Base-by-base conservation (phyloP, 2,797 vertebrate genomes). In the Oryzias dopingdopingensis region DNA sequence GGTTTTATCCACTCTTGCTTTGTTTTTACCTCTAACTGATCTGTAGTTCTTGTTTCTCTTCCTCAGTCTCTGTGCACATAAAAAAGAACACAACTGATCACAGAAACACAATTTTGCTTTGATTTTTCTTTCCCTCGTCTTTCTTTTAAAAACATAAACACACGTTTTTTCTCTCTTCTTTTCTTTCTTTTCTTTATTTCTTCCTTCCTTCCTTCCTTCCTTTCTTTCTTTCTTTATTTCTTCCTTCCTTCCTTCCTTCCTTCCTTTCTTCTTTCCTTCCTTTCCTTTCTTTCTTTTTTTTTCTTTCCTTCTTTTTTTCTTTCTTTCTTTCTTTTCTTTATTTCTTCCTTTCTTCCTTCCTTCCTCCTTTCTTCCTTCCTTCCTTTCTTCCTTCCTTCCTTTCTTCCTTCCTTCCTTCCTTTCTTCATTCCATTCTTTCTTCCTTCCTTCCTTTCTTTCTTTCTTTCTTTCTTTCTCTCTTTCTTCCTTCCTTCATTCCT, bases 1-100 rank as follows among this genome's bases (percentile, higher is more conserved):
- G 32, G 51, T 69, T 57, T 67, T 65, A 51, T 62, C 40, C 47
- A 20, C 20, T 62, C 56, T 62, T 59, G 48, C 42, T 74, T 44
- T 42, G 45, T 56, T 80, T 64, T 79, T 45, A 17, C 60, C 66
- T 62, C 76, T 78, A 65, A 58, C 73, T 62, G 12, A 59, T 77
- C 76, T 75, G 41, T 79, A 50, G 77, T 51, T 75, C 69, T 66
- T 52, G 12, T 60, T 63, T 77, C 55, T 72, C 26, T 70, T 37
- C 44, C 44, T 68, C 5, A 3, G 17, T 55, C 61, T 70, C 42
- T 57, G 45, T 75, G 53, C 66, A 64, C 79, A 68, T 56, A 76
- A 59, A 66, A 37, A 76, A 41, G 52, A 66, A 72, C 59, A 81
- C 65, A 62, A 55, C 57, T 54, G 43, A 56, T 58, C 60, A 69